phyloP scores from a whole-genome alignment of 2,797 vertebrate species.

The Anisognathus igniventris region DNA sequence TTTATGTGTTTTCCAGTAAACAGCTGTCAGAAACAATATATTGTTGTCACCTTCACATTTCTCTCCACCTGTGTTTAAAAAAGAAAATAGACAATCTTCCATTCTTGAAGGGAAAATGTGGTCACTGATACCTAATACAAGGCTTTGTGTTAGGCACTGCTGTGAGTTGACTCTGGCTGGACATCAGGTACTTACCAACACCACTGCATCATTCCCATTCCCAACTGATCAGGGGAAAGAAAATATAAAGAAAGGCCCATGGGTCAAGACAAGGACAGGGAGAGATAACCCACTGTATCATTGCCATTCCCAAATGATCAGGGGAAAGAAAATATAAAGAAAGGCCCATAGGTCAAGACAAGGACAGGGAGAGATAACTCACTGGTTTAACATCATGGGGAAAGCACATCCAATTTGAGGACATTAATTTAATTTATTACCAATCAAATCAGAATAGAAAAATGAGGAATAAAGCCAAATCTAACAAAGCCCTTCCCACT shows the following conservation, averaged over 20 bases:
- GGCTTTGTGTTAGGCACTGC: not conserved
- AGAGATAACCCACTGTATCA: not conserved
- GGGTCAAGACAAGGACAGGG: not conserved
- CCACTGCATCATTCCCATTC: not conserved
- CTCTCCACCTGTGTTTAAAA: not conserved
- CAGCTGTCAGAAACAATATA: not conserved
- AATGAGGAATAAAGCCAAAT: not conserved
- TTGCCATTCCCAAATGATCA: not conserved
- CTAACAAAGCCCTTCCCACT: not conserved
- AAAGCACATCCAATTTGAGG: not conserved
- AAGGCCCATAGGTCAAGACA: not conserved
- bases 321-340: not conserved
- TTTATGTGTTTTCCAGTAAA: constrained; percentile 6
- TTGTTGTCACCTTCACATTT: not conserved
- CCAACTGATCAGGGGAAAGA: not conserved
- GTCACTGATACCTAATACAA: not conserved
- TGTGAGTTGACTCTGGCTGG: not conserved
- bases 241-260: not conserved
- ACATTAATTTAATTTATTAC: not conserved
- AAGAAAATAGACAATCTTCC: not conserved
- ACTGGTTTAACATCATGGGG: not conserved
- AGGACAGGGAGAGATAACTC: not conserved
- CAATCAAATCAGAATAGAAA: not conserved
- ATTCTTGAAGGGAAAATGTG: not conserved
- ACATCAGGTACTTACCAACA: not conserved